Evolutionary conservation across 2,888 invertebrate species (phyloP), one percentile per base, ranked within the genome.

Genomic region (Cerastis rubricosa): DNA sequence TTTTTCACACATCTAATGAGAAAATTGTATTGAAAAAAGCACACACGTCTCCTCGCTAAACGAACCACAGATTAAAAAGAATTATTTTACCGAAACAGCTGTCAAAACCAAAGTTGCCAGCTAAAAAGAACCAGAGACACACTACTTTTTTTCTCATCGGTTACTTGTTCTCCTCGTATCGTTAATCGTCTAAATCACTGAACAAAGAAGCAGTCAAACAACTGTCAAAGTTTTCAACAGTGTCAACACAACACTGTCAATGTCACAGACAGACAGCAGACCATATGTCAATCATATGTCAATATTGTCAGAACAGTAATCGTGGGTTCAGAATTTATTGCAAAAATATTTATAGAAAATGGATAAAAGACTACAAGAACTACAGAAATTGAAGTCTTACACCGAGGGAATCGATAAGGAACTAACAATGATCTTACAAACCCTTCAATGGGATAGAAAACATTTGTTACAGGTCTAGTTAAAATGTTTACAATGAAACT

Each of bases 1-100:
- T 98, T 96, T 97, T 97, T 81, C 80, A 89, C 84, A 91, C 94
- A 95, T 95, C 94, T 92, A 94, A 90, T 89, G 88, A 77, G 65
- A 85, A 89, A 88, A 84, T 87, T 87, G 72, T 80, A 84, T 86
- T 85, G 76, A 88, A 92, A 92, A 83, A 89, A 86, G 81, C 88
- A 88, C 93, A 93, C 94, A 94, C 94, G 93, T 94, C 92, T 88
- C 74, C 92, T 88, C 76, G 71, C 89, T 85, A 80, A 81, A 78
- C 81, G 85, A 85, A 89, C 85, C 87, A 91, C 88, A 93, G 92
- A 91, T 81, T 86, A 90, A 88, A 91, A 85, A 89, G 83, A 80
- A 76, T 25, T 61, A 14, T 74, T 63, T 12, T n/a, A 70, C 5
- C 17, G 14, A 77, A 74, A 76, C 82, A 81, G 82, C 87, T 88